Evolutionary conservation across 2,888 invertebrate genomes (phyloP).

Genomic region (Acronicta alni): DNA sequence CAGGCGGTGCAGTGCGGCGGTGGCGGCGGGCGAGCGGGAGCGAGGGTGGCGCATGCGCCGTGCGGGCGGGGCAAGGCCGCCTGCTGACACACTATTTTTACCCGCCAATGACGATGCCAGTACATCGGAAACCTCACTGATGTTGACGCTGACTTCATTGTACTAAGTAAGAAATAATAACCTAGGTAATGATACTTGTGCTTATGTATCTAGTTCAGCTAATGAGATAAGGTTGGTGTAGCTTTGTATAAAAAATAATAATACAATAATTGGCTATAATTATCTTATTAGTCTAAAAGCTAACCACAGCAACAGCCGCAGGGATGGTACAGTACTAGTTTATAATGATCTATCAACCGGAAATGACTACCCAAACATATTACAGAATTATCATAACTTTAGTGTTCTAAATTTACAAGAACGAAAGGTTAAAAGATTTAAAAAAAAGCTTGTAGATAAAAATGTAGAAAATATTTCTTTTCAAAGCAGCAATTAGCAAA

Average conservation of each 20-base stretch:
- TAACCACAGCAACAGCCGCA: slow-evolving; percentile 3
- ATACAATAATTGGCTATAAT: too few species aligned
- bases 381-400: slow-evolving; percentile 11
- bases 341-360: slow-evolving; percentile 2
- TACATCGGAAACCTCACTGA: too few species aligned
- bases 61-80: slow-evolving; percentile 51
- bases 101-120: slow-evolving; percentile 63
- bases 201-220: not conserved
- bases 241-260: too few species aligned
- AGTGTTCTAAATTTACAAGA: slow-evolving; percentile 9
- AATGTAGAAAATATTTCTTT: slow-evolving; percentile 24
- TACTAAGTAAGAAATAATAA: not conserved
- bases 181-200: not conserved
- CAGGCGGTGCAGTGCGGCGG: slow-evolving; percentile 3
- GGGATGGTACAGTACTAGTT: not conserved
- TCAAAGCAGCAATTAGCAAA: slow-evolving; percentile 46
- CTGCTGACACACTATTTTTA: slow-evolving; percentile 56
- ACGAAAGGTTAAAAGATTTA: slow-evolving; percentile 17
- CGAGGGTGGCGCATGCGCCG: slow-evolving; percentile 49
- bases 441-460: slow-evolving; percentile 10
- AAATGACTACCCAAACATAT: slow-evolving; percentile 1
- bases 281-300: too few species aligned
- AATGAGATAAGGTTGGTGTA: not conserved
- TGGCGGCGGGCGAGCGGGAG: slow-evolving; percentile 9
- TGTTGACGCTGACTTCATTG: not conserved